A percentile compares a stretch with the other conserved stretches of the same genome.
These are phyloP conservation scores for Sandelia bainsii DNA, from an alignment of 2,797 vertebrate species.

Conservation along the genomic window DNA sequence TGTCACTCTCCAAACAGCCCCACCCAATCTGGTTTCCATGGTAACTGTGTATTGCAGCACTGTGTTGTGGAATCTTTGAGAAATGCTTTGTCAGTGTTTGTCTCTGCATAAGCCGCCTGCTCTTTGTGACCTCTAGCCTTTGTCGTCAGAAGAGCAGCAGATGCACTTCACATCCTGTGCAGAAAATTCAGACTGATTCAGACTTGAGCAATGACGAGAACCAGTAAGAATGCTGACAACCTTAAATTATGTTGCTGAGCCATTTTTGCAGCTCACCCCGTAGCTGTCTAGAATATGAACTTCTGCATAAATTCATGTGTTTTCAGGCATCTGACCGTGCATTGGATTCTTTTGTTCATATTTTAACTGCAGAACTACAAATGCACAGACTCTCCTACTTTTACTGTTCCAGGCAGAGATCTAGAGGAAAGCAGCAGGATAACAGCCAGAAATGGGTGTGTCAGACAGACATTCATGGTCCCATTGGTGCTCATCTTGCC, in stretches of 20 bases:
- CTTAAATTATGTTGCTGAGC: constrained; percentile 56
- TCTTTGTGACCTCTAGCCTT: constrained; percentile 45
- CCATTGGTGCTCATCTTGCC: constrained; percentile 27
- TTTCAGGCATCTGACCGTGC: background rate
- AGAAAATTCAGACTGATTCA: constrained; percentile 69
- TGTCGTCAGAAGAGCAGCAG: constrained; percentile 54
- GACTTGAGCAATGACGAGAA: constrained; percentile 41
- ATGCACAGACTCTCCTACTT: background rate
- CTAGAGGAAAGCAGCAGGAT: constrained; percentile 21
- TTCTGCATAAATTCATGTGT: constrained; percentile 21
- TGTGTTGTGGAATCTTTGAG: constrained; percentile 77
- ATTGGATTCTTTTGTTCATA: background rate
- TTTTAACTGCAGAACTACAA: background rate
- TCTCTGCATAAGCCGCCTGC: constrained; percentile 12
- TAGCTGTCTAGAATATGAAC: constrained; percentile 21
- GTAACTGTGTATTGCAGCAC: constrained; percentile 65
- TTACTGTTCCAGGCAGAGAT: background rate
- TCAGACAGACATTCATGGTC: constrained; percentile 10
- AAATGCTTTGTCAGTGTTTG: constrained; percentile 53
- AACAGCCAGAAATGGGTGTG: constrained; percentile 33
- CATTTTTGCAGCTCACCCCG: constrained; percentile 1
- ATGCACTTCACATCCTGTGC: constrained; percentile 74
- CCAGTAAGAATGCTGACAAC: constrained; percentile 59
- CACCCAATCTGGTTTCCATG: constrained; percentile 64
- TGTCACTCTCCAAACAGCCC: constrained; percentile 42